phyloP scores from a whole-genome alignment of 1,140 invertebrate species.

The Drosophila leontia region DNA sequence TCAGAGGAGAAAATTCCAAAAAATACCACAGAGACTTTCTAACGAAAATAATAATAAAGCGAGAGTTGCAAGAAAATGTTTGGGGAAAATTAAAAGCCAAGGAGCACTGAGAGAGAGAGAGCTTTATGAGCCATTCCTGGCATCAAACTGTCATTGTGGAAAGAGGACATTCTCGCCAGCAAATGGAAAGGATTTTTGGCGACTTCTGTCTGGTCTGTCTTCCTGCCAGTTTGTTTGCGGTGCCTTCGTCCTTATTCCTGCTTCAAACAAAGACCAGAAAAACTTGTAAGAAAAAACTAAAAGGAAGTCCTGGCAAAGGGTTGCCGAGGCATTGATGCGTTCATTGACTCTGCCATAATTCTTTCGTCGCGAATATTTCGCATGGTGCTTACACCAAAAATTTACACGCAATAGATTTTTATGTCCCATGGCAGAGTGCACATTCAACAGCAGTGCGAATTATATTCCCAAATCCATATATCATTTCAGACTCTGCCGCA shows the following conservation, averaged over 20 bases:
- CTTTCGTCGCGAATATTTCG: conserved; percentile 64
- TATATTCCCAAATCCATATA: conserved; percentile 43
- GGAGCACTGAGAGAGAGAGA: conserved; percentile 31
- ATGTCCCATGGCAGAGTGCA: conserved; percentile 63
- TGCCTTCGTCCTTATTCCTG: conserved; percentile 14
- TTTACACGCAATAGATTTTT: conserved; percentile 85
- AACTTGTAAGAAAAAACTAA: not conserved
- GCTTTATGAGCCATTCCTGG: conserved; percentile 83
- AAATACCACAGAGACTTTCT: conserved; percentile 13
- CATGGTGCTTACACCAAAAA: conserved; percentile 62
- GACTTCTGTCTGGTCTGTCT: conserved; percentile 57
- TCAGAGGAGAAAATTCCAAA: conserved; percentile 27
- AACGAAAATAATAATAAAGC: conserved; percentile 28
- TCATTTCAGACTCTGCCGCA: conserved; percentile 37
- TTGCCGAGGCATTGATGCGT: conserved; percentile 63
- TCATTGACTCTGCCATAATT: conserved; percentile 76
- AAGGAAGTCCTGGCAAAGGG: conserved; percentile 20
- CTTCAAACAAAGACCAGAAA: conserved; percentile 43
- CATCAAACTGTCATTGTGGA: conserved; percentile 76
- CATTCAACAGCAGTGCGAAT: conserved; percentile 54
- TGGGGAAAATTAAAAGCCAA: conserved; percentile 58
- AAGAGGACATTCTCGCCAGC: conserved; percentile 29
- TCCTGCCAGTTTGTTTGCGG: conserved; percentile 28
- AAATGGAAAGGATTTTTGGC: conserved; percentile 62
- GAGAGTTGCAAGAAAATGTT: conserved; percentile 34